Evolutionary conservation across 1,140 invertebrate genomes (phyloP).

Genomic region (Piezodorus guildinii): DNA sequence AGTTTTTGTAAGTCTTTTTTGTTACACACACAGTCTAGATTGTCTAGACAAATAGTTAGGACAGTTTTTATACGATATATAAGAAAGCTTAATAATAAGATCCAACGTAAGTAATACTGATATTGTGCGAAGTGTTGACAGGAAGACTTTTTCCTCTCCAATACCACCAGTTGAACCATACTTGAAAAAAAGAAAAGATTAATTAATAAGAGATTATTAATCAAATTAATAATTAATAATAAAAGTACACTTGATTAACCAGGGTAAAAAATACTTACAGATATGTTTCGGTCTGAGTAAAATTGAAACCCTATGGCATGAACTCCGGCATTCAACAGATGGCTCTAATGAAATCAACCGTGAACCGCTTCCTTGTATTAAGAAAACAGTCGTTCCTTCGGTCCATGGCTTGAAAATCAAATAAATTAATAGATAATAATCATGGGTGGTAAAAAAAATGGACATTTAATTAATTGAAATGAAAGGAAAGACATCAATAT

Average conservation of each 20-base stretch:
- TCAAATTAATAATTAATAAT: no score
- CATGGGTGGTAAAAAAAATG: no score
- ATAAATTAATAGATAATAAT: background rate
- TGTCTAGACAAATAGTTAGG: no score
- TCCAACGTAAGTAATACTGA: conserved; percentile 55
- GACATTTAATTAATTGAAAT: no score
- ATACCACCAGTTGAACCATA: conserved; percentile 77
- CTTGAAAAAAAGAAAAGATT: conserved; percentile 41
- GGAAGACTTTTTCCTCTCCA: conserved; percentile 57
- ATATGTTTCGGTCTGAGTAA: conserved; percentile 51
- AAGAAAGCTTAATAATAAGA: conserved; percentile 34
- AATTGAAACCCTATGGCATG: conserved; percentile 50
- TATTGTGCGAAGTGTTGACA: conserved; percentile 40
- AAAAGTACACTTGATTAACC: no score
- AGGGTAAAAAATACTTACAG: conserved; percentile 47
- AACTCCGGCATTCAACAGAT: conserved; percentile 49
- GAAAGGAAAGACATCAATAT: no score
- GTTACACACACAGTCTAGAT: no score
- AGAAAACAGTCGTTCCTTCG: conserved; percentile 61
- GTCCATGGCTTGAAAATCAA: conserved; percentile 45
- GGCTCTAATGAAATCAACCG: conserved; percentile 51
- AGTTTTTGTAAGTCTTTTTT: no score
- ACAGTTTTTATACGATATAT: no score
- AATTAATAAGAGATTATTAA: no score
- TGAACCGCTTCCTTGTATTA: conserved; percentile 51